A percentile compares a stretch with the other conserved stretches of the same genome.
Conservation (phyloP, 30 jellyfish, hydroid and myxozoan genomes). For the Calvadosia cruxmelitensis region DNA sequence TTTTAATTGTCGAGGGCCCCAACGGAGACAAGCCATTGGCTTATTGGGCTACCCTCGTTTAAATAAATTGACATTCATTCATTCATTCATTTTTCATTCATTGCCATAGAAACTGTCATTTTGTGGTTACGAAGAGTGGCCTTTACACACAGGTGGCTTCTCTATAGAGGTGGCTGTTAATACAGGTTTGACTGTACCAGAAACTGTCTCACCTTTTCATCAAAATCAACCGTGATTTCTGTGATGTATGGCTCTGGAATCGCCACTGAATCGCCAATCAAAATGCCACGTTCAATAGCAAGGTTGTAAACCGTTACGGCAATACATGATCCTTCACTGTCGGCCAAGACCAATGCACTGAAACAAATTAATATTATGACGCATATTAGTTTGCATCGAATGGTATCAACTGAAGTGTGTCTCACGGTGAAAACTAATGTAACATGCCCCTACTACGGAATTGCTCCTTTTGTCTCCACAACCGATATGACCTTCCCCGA, state of each 20-base stretch:
- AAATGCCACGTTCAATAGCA: slow-evolving; percentile 71
- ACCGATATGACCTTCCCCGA: slow-evolving; percentile 82
- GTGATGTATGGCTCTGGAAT: slow-evolving; percentile 85
- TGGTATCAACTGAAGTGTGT: not conserved
- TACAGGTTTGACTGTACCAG: too few relatives aligned
- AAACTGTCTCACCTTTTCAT: slow-evolving; percentile 44
- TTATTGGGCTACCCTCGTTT: too few relatives aligned
- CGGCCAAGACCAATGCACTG: slow-evolving; percentile 78
- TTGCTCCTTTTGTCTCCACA: slow-evolving; percentile 56
- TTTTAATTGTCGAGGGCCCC: too few relatives aligned
- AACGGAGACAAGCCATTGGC: too few relatives aligned
- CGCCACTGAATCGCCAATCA: slow-evolving; percentile 84
- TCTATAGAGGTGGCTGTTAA: too few relatives aligned
- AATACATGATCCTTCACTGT: slow-evolving; percentile 41
- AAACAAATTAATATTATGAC: too few relatives aligned
- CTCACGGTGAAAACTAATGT: not conserved
- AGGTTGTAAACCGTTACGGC: slow-evolving; percentile 88
- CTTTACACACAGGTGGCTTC: too few relatives aligned
- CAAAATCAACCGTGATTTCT: slow-evolving; percentile 24
- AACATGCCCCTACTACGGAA: slow-evolving; percentile 68
- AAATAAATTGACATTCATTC: too few relatives aligned
- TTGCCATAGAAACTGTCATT: not conserved
- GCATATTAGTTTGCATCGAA: too few relatives aligned
- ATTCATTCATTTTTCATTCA: not conserved
- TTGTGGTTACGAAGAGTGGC: too few relatives aligned